phyloP scores from a whole-genome alignment of 2,113 vertebrate genomes.

The Gymnarchus niloticus region DNA sequence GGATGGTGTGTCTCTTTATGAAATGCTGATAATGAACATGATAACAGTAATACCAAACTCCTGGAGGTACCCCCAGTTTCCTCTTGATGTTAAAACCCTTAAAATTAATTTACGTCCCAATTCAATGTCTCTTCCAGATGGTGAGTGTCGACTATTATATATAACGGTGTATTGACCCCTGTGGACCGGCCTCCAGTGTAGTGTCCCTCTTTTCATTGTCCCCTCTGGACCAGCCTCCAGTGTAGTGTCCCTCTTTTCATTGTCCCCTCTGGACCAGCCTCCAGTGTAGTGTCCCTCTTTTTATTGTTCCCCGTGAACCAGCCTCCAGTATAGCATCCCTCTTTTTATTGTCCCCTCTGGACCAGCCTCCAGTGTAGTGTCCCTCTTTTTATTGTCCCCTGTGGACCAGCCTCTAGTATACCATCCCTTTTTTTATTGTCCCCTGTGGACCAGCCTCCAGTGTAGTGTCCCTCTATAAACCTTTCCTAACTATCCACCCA shows the following conservation, averaged over 20 bases:
- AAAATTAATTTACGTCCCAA: neutral
- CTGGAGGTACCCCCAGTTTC: neutral
- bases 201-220: too few relatives aligned
- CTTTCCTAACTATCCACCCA: neutral
- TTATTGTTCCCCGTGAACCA: neutral
- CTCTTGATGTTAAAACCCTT: neutral
- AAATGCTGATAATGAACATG: neutral
- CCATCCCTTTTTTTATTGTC: too few relatives aligned
- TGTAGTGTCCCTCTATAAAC: neutral
- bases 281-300: neutral
- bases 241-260: neutral
- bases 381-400: too few relatives aligned
- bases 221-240: neutral
- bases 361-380: neutral
- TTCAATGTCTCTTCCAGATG: neutral
- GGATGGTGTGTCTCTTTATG: neutral
- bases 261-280: neutral
- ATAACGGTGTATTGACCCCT: neutral
- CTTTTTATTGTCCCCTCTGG: neutral
- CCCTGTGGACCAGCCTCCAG: neutral
- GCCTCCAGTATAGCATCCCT: too few relatives aligned
- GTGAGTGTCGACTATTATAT: neutral
- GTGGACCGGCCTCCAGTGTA: neutral
- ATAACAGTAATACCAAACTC: neutral
- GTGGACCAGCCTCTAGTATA: neutral